Evolutionary conservation across 2,888 invertebrate genomes (phyloP), one percentile per base, ranked within the genome.

Genomic region (Heliconius hortense): DNA sequence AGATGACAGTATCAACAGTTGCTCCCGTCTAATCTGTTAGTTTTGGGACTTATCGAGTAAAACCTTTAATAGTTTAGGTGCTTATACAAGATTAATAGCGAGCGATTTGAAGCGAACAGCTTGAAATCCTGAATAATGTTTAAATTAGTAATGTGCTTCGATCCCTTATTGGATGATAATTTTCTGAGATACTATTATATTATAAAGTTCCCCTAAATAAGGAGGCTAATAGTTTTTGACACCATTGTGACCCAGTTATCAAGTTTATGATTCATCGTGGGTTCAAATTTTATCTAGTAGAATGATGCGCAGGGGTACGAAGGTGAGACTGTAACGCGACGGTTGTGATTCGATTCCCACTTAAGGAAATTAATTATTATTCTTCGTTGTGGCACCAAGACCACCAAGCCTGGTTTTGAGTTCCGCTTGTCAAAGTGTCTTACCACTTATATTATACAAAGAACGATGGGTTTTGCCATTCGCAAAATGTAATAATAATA

Each of bases 1-100:
- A 76, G 78, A 74, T 78, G 66, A 59, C 63, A 77, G 66, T 76
- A 85, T 86, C 85, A 86, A 84, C 86, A 87, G 84, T 85, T 85
- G 86, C 78, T 80, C 87, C 84, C 86, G 87, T 85, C 87, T 86
- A 83, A 87, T 81, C 84, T 83, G 82, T 84, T 86, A 89, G 88
- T 89, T 86, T 84, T 80, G 83, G 82, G 84, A 87, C 85, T 89
- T 88, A 89, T 84, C 86, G 81, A 80, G 77, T 82, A 84, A 86
- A 88, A 89, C 88, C 88, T 89, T 89, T 86, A 87, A 88, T 87
- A 88, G 88, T 87, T 84, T 84, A 83, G 85, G 83, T 83, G 85
- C 86, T 89, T 87, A 87, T 86, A 84, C 84, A 85, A 88, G 88
- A 89, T 89, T 89, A 88, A 88, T 87, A 84, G 86, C 82, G 82